Evolutionary conservation across 1,140 invertebrate genomes (phyloP), one percentile per base, ranked within the genome.

Genomic region (Phenacoccus solenopsis): DNA sequence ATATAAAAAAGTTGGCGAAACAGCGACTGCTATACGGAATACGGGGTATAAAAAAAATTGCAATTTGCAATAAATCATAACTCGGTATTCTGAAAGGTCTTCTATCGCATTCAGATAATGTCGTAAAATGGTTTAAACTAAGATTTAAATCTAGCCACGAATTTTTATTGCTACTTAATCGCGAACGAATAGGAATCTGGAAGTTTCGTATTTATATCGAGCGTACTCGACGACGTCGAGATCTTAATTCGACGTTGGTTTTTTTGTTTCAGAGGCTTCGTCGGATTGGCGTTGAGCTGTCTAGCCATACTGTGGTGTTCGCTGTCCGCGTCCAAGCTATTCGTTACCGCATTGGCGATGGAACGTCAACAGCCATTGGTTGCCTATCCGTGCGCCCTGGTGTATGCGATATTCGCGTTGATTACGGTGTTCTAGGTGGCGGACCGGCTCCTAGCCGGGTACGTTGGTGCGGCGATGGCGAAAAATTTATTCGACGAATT

Each of bases 351-450:
- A 77, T 87, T 95, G 2, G 86, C 88, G 24, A 94, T 98, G 84
- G 83, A 90, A 74, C 88, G 93, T 72, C 95, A 98, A 78, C 87
- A 94, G 75, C 85, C 91, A 4, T 81, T 96, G 0, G 92, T 98
- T 68, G 94, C 93, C 20, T 98, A 98, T 81, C 96, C 96, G 5
- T 98, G 95, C 82, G 85, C 90, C 64, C 82, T 98, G 68, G 85
- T 98, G 16, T 98, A 96, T 82, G 93, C 91, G 30, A 92, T 97
- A 1, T 98, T 98, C 83, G 94, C 94, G 28, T 84, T 98, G 28
- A 84, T 98, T 72, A 90, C 96, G 32, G 86, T 97, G 74, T 98
- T 98, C 82, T 97, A 84, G 88, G 72, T 69, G 61, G 61, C n/a
- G 9, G n/a, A n/a, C n/a, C n/a, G n/a, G n/a, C n/a, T n/a, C n/a